Evolutionary conservation across 2,888 invertebrate genomes (phyloP).

Genomic region (Pyrrhia umbra): DNA sequence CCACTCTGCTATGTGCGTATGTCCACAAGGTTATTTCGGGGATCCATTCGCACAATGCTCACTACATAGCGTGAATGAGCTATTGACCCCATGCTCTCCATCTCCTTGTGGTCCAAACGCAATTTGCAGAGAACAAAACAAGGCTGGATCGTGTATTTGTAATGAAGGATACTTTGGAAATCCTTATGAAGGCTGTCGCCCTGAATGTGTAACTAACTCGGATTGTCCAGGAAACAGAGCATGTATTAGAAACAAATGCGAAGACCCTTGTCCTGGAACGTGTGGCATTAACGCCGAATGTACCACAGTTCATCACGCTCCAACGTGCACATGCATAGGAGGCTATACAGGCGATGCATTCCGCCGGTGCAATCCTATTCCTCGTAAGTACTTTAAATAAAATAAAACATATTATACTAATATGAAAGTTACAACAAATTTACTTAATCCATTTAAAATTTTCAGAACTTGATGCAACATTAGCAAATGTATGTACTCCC

Average conservation of each 20-base stretch:
- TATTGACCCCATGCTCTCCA: constrained; percentile 91
- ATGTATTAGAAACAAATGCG: constrained; percentile 93
- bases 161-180: constrained; percentile 93
- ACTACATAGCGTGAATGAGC: constrained; percentile 84
- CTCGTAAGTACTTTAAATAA: constrained; percentile 80
- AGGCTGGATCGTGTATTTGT: constrained; percentile 93
- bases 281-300: constrained; percentile 94
- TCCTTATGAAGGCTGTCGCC: constrained; percentile 94
- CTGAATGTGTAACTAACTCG: constrained; percentile 93
- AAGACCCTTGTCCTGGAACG: constrained; percentile 94
- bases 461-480: constrained; percentile 82
- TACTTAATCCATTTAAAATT: constrained; percentile 24
- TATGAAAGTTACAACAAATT: neutral
- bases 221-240: constrained; percentile 93
- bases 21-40: constrained; percentile 91
- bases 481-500: constrained; percentile 88
- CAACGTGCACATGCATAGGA: constrained; percentile 91
- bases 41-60: constrained; percentile 92
- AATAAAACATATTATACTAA: too few relatives aligned
- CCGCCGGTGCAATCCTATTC: constrained; percentile 85
- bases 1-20: constrained; percentile 95
- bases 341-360: constrained; percentile 92
- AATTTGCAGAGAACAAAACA: constrained; percentile 92
- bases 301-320: constrained; percentile 92
- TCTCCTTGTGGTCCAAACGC: constrained; percentile 94